phyloP scores from a whole-genome alignment of 2,888 invertebrate genomes.

The Xestobium rufovillosum region DNA sequence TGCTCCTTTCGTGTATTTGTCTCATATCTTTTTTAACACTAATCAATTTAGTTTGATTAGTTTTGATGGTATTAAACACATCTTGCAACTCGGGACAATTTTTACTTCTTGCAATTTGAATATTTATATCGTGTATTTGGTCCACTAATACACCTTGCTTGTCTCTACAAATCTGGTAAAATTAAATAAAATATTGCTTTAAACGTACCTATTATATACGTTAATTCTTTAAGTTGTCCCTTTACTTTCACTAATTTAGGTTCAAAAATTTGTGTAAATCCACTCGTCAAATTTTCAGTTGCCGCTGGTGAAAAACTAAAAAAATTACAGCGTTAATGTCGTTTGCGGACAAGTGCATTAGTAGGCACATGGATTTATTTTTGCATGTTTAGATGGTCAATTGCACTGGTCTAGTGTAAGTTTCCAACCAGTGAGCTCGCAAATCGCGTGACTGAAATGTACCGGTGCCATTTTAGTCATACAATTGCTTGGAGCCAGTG shows the following conservation, averaged over 20 bases:
- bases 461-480: too few species aligned
- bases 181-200: conserved; percentile 1
- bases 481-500: too few species aligned
- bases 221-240: conserved; percentile 40
- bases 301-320: too few species aligned
- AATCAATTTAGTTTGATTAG: conserved; percentile 41
- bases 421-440: too few species aligned
- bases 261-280: conserved; percentile 37
- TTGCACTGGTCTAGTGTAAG: too few species aligned
- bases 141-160: conserved; percentile 35
- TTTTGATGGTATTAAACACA: conserved; percentile 39
- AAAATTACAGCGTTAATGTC: too few species aligned
- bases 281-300: conserved; percentile 29
- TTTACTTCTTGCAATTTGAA: conserved; percentile 27
- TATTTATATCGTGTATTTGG: conserved; percentile 37
- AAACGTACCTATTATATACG: conserved; percentile 31
- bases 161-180: conserved; percentile 20
- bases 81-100: conserved; percentile 29
- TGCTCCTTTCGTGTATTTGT: conserved; percentile 40
- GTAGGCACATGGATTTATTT: too few species aligned
- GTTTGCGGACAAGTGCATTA: too few species aligned
- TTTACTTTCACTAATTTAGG: conserved; percentile 37
- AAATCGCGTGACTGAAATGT: too few species aligned
- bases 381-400: too few species aligned
- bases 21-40: conserved; percentile 43